Conservation (phyloP, 92 coral and sea anemone species). For the Actinernus sp. region DNA sequence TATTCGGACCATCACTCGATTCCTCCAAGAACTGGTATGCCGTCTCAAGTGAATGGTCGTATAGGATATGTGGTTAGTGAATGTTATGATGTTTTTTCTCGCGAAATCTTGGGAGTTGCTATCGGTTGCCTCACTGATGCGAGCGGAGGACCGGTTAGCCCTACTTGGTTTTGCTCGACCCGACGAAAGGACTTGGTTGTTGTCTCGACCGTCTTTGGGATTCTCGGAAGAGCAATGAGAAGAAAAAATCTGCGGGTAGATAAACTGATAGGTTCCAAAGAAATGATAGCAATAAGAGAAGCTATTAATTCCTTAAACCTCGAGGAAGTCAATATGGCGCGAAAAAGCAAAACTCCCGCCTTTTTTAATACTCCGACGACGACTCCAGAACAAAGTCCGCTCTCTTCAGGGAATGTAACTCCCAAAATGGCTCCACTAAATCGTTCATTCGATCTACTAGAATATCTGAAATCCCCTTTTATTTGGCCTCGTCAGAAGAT, state of each 20-base stretch:
- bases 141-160: neutral
- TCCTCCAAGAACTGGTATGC: conserved; percentile 3
- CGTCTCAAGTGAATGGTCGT: conserved; percentile 5
- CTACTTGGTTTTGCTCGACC: neutral
- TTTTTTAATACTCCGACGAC: neutral
- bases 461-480: too few relatives aligned
- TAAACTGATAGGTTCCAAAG: neutral
- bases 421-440: too few relatives aligned
- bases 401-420: too few relatives aligned
- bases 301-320: neutral
- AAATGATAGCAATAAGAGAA: conserved; percentile 1
- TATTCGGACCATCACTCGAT: conserved; percentile 3
- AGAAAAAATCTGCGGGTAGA: neutral
- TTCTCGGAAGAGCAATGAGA: neutral
- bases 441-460: too few relatives aligned
- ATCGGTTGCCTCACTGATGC: neutral
- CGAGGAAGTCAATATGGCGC: conserved; percentile 4
- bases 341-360: conserved; percentile 7
- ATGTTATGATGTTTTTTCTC: too few relatives aligned
- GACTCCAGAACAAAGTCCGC: too few relatives aligned
- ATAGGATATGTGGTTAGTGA: neutral
- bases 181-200: conserved; percentile 6
- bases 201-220: conserved; percentile 10
- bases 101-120: too few relatives aligned
- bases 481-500: too few relatives aligned